Conservation (phyloP, 2,888 invertebrate species). For the Barypeithes pellucidus region DNA sequence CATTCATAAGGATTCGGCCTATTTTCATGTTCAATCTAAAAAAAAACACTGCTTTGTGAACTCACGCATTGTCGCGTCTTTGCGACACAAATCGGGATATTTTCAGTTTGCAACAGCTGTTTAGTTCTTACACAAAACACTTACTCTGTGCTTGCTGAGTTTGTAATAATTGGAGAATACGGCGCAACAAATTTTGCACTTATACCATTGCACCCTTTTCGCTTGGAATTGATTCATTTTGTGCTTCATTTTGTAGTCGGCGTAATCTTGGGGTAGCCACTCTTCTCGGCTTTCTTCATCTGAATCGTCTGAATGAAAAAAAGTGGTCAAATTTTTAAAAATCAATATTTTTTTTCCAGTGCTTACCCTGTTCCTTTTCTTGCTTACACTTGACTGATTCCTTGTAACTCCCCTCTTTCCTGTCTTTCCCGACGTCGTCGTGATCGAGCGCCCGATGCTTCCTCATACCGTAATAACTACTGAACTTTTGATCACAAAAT, state of each 20-base stretch:
- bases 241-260: constrained; percentile 60
- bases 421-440: constrained; percentile 42
- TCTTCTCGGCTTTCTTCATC: constrained; percentile 58
- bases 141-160: constrained; percentile 62
- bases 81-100: too few species aligned
- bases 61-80: too few species aligned
- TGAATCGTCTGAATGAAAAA: constrained; percentile 25
- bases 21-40: constrained; percentile 41
- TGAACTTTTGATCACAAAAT: constrained; percentile 63
- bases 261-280: constrained; percentile 62
- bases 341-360: neutral
- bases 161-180: constrained; percentile 62
- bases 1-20: constrained; percentile 61
- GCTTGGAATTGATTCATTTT: constrained; percentile 52
- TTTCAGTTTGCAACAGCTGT: too few species aligned
- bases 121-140: constrained; percentile 1
- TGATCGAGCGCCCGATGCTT: constrained; percentile 58
- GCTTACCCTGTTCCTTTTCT: constrained; percentile 7
- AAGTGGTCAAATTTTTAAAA: neutral
- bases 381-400: constrained; percentile 6
- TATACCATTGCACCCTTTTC: constrained; percentile 53
- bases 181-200: constrained; percentile 66
- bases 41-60: neutral
- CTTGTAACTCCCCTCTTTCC: constrained; percentile 26
- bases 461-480: constrained; percentile 60